Percentiles rank a stretch among this genome's conserved stretches.
These are phyloP conservation scores for Premnoplex brunnescens DNA, from an alignment of 2,797 vertebrate species.

Conservation along the genomic window DNA sequence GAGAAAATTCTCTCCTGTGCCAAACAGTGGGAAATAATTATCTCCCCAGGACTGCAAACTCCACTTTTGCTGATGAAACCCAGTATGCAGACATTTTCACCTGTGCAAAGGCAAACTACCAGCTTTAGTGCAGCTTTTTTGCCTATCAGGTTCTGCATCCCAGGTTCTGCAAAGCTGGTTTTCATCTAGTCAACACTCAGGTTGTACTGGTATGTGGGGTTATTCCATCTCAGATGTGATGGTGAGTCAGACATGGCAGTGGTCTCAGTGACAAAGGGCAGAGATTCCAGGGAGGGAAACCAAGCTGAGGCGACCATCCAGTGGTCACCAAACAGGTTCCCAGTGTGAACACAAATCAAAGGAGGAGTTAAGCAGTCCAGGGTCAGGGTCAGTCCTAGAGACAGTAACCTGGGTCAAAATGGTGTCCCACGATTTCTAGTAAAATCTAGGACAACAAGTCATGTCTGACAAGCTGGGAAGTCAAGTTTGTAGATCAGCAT, in stretches of 20 bases:
- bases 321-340: too few species aligned
- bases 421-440: accelerated
- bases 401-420: not conserved
- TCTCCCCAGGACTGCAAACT: not conserved
- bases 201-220: accelerated
- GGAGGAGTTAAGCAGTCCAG: not conserved
- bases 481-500: not conserved
- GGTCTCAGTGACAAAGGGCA: accelerated
- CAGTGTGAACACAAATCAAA: not conserved
- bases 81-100: not conserved
- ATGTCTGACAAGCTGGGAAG: not conserved
- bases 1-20: not conserved
- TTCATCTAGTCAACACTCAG: not conserved
- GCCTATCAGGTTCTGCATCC: not conserved
- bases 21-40: not conserved
- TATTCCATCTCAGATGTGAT: not conserved
- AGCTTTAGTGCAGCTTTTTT: not conserved
- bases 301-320: not conserved
- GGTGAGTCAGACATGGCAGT: not conserved
- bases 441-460: accelerated
- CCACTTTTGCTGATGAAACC: not conserved
- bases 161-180: not conserved
- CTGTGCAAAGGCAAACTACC: not conserved
- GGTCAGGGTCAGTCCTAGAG: not conserved
- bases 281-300: not conserved